A percentile compares a stretch with the other conserved stretches of the same genome.
Evolutionary conservation across 2,113 vertebrate species (phyloP).

Genomic region (Todiramphus saurophagus): DNA sequence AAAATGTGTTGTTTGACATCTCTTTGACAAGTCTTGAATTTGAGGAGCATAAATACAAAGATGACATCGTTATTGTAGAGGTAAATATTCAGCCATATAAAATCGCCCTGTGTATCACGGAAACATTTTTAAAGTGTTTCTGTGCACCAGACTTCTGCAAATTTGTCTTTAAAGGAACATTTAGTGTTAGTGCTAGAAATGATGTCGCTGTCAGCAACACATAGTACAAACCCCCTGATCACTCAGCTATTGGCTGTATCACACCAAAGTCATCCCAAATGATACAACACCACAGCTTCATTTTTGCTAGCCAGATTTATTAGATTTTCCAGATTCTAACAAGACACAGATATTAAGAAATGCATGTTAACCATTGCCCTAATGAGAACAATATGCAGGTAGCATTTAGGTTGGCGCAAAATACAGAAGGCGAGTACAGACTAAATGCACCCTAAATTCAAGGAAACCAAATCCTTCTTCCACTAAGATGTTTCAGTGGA

Average conservation of each 20-base stretch:
- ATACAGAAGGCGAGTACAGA: neutral
- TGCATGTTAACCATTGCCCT: conserved; percentile 22
- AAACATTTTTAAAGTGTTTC: neutral
- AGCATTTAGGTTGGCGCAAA: neutral
- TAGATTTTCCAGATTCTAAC: conserved; percentile 32
- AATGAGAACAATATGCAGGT: conserved; percentile 46
- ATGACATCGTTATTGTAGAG: neutral
- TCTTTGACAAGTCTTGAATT: neutral
- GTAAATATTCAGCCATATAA: neutral
- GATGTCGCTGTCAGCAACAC: neutral
- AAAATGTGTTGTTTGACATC: neutral
- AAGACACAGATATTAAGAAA: conserved; percentile 41
- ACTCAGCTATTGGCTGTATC: neutral
- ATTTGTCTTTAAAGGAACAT: conserved; percentile 22
- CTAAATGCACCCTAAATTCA: conserved; percentile 1
- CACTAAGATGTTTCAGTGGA: neutral
- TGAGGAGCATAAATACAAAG: neutral
- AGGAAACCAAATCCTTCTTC: neutral
- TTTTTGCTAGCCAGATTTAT: conserved; percentile 22
- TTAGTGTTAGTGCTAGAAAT: neutral
- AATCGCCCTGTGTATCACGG: neutral
- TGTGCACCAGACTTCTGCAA: neutral
- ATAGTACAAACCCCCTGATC: neutral
- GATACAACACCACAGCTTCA: conserved; percentile 1
- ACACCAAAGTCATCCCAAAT: conserved; percentile 1